phyloP scores from a whole-genome alignment of 1,140 invertebrate genomes.

The Monochamus saltuarius region DNA sequence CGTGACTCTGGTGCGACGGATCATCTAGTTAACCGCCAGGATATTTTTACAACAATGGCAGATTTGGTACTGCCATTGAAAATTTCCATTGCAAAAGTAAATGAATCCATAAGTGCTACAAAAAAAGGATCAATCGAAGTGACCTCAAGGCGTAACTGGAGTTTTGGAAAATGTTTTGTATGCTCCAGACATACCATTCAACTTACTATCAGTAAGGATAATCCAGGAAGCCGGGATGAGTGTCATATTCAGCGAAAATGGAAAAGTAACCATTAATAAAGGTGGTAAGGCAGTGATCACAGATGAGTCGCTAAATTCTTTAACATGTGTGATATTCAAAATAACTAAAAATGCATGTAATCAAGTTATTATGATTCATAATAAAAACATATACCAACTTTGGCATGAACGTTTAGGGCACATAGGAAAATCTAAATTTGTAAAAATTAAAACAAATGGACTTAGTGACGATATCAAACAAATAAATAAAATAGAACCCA shows the following conservation, averaged over 20 bases:
- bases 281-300: constrained; percentile 32
- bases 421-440: constrained; percentile 11
- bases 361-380: constrained; percentile 3
- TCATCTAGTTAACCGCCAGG: too few relatives aligned
- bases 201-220: constrained; percentile 42
- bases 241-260: too few relatives aligned
- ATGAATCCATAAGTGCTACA: too few relatives aligned
- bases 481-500: constrained; percentile 35
- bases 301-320: constrained; percentile 41
- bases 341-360: not conserved
- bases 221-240: constrained; percentile 44
- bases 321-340: constrained; percentile 28
- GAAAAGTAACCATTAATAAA: constrained; percentile 34
- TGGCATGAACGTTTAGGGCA: constrained; percentile 31
- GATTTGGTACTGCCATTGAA: constrained; percentile 11
- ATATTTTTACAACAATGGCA: constrained; percentile 9
- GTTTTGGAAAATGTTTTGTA: too few relatives aligned
- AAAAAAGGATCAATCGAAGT: too few relatives aligned
- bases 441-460: constrained; percentile 18
- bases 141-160: too few relatives aligned
- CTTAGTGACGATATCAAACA: constrained; percentile 39
- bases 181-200: constrained; percentile 33
- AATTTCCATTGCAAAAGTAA: constrained; percentile 20
- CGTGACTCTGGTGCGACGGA: too few relatives aligned
- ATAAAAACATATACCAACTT: constrained; percentile 4